Evolutionary conservation across 2,888 invertebrate species (phyloP).

Genomic region (Hymenopus coronatus): DNA sequence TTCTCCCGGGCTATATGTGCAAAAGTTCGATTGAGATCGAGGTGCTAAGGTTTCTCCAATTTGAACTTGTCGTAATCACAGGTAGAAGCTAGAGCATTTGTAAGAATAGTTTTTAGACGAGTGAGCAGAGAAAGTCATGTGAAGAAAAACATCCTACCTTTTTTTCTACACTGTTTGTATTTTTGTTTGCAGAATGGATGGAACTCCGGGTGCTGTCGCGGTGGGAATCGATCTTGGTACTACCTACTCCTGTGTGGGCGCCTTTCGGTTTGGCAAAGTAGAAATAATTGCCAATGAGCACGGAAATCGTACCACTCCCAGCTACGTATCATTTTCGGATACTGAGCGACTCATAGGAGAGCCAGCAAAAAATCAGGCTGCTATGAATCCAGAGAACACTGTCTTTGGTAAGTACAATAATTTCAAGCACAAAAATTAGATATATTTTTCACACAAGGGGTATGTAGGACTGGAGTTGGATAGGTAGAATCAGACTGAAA

Average conservation of each 20-base stretch:
- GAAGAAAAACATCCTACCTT: no score
- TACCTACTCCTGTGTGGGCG: slow-evolving; percentile 81
- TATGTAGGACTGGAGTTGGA: no score
- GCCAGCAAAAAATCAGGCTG: slow-evolving; percentile 73
- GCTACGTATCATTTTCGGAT: slow-evolving; percentile 84
- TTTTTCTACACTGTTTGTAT: neutral
- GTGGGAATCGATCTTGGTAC: slow-evolving; percentile 64
- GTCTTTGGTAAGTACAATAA: slow-evolving; percentile 54
- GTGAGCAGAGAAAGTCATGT: no score
- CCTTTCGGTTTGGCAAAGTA: slow-evolving; percentile 77
- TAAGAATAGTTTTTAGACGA: no score
- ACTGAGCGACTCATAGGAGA: slow-evolving; percentile 81
- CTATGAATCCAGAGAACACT: slow-evolving; percentile 80
- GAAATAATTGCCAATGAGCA: slow-evolving; percentile 84
- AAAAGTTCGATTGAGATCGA: no score
- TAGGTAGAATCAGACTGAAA: no score
- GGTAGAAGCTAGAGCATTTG: no score
- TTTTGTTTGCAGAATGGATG: neutral
- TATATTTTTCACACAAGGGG: no score
- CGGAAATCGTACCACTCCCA: slow-evolving; percentile 83
- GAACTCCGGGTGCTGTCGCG: slow-evolving; percentile 42
- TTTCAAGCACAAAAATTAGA: no score
- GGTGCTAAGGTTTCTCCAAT: no score
- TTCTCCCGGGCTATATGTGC: no score
- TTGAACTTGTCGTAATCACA: no score